Evolutionary conservation across 1,140 invertebrate species (phyloP).

Genomic region (Drosophila asahinai): DNA sequence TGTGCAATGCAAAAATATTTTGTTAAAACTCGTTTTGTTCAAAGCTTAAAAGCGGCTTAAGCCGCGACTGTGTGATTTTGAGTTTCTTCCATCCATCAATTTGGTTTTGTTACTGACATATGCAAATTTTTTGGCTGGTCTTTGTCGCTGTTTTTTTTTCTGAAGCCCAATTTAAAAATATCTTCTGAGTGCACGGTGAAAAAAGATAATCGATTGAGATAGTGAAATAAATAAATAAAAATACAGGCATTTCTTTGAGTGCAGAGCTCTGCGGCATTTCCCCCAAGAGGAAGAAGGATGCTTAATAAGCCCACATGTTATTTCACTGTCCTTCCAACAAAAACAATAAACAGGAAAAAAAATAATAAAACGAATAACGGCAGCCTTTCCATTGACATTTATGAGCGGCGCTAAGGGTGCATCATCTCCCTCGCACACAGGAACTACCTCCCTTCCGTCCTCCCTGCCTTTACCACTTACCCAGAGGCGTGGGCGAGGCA

Average conservation of each 20-base stretch:
- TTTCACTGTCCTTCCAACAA: slow-evolving; percentile 27
- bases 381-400: slow-evolving; percentile 73
- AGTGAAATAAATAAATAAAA: neutral
- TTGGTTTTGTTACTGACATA: slow-evolving; percentile 37
- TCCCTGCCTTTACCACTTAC: slow-evolving; percentile 3
- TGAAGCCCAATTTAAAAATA: slow-evolving; percentile 40
- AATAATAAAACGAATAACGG: slow-evolving; percentile 34
- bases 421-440: slow-evolving; percentile 31
- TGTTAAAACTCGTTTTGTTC: slow-evolving; percentile 64
- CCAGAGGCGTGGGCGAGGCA: slow-evolving; percentile 33
- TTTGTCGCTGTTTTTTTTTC: slow-evolving; percentile 30
- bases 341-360: slow-evolving; percentile 9
- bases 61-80: slow-evolving; percentile 23
- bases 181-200: slow-evolving; percentile 13
- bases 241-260: slow-evolving; percentile 3
- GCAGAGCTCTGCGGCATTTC: slow-evolving; percentile 24
- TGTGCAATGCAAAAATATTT: slow-evolving; percentile 67
- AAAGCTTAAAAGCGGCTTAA: slow-evolving; percentile 24
- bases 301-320: slow-evolving; percentile 55
- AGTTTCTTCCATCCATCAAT: slow-evolving; percentile 41
- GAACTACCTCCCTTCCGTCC: neutral
- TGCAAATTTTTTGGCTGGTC: slow-evolving; percentile 30
- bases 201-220: slow-evolving; percentile 1
- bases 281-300: neutral
- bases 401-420: slow-evolving; percentile 79